Conservation (phyloP, 2,113 vertebrate genomes). For the Indri indri region DNA sequence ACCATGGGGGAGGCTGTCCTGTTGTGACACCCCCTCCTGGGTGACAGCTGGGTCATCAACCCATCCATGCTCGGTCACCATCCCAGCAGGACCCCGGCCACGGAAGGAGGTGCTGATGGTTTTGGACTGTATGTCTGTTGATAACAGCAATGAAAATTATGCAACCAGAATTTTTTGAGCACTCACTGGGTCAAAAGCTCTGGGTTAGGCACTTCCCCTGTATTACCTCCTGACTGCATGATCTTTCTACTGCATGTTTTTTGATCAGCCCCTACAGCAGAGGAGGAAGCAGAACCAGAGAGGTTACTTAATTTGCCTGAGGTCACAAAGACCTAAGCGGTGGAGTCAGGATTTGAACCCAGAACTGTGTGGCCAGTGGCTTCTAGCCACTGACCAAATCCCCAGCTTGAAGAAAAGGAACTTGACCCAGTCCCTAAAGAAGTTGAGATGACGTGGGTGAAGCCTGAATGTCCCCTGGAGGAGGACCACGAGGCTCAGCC, state of each 20-base stretch:
- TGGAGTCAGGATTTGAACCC: background rate
- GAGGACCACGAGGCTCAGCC: background rate
- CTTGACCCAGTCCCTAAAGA: background rate
- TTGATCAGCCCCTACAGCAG: accelerated
- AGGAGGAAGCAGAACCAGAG: background rate
- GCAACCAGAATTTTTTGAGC: accelerated
- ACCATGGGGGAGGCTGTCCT: background rate
- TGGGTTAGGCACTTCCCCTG: background rate
- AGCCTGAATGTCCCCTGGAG: background rate
- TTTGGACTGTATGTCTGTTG: background rate
- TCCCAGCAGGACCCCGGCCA: background rate
- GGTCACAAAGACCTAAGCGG: background rate
- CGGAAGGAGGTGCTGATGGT: no score
- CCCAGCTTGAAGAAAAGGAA: background rate
- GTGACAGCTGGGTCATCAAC: background rate
- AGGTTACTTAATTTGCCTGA: no score
- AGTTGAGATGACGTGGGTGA: background rate
- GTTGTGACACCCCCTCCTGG: no score
- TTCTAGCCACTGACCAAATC: no score
- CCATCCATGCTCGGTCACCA: no score
- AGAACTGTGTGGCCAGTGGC: background rate
- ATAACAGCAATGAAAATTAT: background rate
- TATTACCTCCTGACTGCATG: no score
- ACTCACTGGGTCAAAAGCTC: background rate
- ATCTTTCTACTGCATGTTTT: background rate